Conservation (phyloP, 2,888 invertebrate genomes). For the Nomada lathburiana region DNA sequence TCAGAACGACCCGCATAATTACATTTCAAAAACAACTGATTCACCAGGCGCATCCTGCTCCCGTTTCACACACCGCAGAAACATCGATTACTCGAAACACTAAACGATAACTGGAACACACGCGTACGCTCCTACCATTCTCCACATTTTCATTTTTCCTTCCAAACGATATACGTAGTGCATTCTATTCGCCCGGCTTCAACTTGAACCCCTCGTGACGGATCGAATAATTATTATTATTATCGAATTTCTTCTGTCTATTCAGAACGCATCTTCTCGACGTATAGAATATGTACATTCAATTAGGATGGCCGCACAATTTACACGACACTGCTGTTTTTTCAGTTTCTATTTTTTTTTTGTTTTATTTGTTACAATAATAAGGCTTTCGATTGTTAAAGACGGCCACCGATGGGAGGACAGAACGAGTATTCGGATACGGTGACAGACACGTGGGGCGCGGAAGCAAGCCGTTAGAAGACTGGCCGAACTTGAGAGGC, state of each 20-base stretch:
- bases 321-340: too few relatives aligned
- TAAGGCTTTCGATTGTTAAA: too few relatives aligned
- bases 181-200: neutral
- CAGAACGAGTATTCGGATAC: conserved; percentile 49
- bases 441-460: conserved; percentile 75
- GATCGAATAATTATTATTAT: neutral
- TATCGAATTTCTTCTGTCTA: too few relatives aligned
- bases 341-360: neutral
- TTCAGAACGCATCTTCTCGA: too few relatives aligned
- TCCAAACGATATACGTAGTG: neutral
- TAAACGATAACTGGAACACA: neutral
- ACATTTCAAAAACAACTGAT: conserved; percentile 2
- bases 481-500: conserved; percentile 83
- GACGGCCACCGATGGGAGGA: conserved; percentile 16
- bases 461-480: conserved; percentile 79
- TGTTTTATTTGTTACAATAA: too few relatives aligned
- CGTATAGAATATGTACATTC: too few relatives aligned
- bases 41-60: conserved; percentile 17
- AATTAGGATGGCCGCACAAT: too few relatives aligned
- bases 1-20: neutral
- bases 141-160: neutral
- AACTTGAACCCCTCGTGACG: neutral
- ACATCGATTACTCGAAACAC: too few relatives aligned
- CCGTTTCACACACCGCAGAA: neutral
- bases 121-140: neutral